Conservation (phyloP, 2,888 invertebrate genomes). For the Carcina quercana region DNA sequence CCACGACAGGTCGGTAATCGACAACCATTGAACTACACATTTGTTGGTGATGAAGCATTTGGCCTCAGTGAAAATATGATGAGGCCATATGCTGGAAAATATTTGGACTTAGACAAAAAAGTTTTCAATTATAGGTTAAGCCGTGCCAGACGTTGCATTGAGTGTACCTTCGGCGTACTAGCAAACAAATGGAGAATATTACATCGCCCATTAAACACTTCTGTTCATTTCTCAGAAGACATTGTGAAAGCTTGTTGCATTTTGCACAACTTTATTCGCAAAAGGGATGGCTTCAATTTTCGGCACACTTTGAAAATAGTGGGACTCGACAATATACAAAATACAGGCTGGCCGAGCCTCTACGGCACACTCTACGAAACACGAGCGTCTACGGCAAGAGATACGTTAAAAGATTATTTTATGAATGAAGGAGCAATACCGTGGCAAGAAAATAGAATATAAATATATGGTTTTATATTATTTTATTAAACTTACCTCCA, state of each 20-base stretch:
- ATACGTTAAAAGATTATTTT: conserved; percentile 22
- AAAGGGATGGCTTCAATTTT: conserved; percentile 16
- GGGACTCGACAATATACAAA: conserved; percentile 18
- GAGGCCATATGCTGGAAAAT: conserved; percentile 7
- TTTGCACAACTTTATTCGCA: conserved; percentile 10
- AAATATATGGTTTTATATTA: too few relatives aligned
- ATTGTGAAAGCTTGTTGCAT: conserved; percentile 11
- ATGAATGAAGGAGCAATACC: conserved; percentile 21
- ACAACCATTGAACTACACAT: conserved; percentile 17
- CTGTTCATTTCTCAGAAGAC: conserved; percentile 6
- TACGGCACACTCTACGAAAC: too few relatives aligned
- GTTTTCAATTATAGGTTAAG: conserved; percentile 12
- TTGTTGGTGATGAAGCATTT: conserved; percentile 15
- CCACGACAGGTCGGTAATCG: conserved; percentile 18
- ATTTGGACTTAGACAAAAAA: neutral
- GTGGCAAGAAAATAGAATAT: conserved; percentile 22
- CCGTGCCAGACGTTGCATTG: conserved; percentile 11
- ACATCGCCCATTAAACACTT: conserved; percentile 10
- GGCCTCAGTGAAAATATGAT: conserved; percentile 10
- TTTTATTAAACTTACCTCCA: too few relatives aligned
- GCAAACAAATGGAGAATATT: conserved; percentile 7
- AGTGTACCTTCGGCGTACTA: conserved; percentile 5
- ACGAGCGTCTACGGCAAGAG: conserved; percentile 18
- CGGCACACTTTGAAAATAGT: conserved; percentile 16
- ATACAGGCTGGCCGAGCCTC: conserved; percentile 14